Evolutionary conservation across 2,888 invertebrate species (phyloP), one percentile per base, ranked within the genome.

Genomic region (Sphaeridia pumilis): DNA sequence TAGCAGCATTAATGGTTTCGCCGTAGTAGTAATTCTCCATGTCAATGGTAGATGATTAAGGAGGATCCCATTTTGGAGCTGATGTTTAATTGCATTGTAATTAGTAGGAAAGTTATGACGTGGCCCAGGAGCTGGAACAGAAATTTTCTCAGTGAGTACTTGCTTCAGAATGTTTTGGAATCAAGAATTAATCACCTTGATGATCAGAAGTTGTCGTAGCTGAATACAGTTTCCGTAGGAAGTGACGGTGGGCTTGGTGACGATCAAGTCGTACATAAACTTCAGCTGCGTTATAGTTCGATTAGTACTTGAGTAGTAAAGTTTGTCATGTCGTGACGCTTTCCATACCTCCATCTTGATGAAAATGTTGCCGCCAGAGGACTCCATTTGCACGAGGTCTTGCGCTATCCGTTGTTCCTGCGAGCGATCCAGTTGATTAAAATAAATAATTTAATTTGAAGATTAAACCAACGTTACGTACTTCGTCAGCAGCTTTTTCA

Each of bases 301-400:
- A 41, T 52, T 52, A 46, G 38, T 46, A 52, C 36, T 46, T 46
- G 34, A 36, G 20, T n/a, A n/a, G 34, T 46, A 46, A 26, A 41
- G 44, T 31, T 43, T 49, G 25, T 49, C 26, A 20, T 35, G 26
- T 52, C 46, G 46, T 46, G 46, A 52, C 36, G 36, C 27, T 17
- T 35, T 21, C 17, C 46, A 28, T 52, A 52, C 52, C 46, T 52
- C 52, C 46, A 46, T 46, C 46, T 52, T 52, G 52, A 52, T 52
- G 52, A 52, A 52, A 5, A 52, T 46, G 22, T 52, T 52, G 4
- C 41, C 52, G 31, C 52, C 52, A 4, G 52, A 52, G 21, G 52
- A 46, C 38, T 52, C 52, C 52, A 52, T 52, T 27, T 46, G 42
- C 22, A 52, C 41, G n/a, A 52, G 22, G 17, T 52, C 52, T 28